These are phyloP conservation scores for Cyclina sinensis DNA, from an alignment of 1,140 invertebrate species.

Conservation along the genomic window DNA sequence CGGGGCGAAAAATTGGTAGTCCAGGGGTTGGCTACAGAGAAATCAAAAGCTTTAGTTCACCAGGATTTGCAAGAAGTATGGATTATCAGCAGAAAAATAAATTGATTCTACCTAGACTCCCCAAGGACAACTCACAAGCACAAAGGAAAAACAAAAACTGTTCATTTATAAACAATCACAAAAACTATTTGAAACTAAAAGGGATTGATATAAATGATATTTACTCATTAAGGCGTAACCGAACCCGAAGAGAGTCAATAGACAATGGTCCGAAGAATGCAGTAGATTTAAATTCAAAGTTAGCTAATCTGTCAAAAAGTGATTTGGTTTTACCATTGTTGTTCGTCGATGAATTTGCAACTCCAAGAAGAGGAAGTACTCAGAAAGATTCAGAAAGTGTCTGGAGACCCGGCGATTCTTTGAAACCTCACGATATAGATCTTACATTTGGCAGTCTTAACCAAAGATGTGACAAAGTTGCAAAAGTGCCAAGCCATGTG, in stretches of 20 bases:
- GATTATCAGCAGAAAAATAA: neutral
- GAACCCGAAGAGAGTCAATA: neutral
- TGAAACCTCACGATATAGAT: neutral
- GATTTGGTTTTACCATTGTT: neutral
- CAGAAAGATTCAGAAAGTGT: neutral
- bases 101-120: neutral
- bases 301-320: neutral
- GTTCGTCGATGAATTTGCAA: neutral
- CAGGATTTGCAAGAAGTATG: neutral
- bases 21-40: neutral
- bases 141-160: neutral
- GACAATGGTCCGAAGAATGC: neutral
- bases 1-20: neutral
- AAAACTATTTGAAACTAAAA: slow-evolving; percentile 14
- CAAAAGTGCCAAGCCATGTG: neutral
- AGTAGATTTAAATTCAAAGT: neutral
- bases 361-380: neutral
- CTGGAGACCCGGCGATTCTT: slow-evolving; percentile 6
- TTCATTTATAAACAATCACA: slow-evolving; percentile 43
- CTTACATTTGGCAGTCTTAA: neutral
- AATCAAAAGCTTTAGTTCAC: neutral
- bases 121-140: neutral
- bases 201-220: slow-evolving; percentile 22
- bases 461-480: neutral
- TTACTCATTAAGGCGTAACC: slow-evolving; percentile 29